Percentiles rank a stretch among this genome's conserved stretches.
These are phyloP conservation scores for Eretmocerus hayati DNA, from an alignment of 2,888 invertebrate genomes.

Conservation along the genomic window DNA sequence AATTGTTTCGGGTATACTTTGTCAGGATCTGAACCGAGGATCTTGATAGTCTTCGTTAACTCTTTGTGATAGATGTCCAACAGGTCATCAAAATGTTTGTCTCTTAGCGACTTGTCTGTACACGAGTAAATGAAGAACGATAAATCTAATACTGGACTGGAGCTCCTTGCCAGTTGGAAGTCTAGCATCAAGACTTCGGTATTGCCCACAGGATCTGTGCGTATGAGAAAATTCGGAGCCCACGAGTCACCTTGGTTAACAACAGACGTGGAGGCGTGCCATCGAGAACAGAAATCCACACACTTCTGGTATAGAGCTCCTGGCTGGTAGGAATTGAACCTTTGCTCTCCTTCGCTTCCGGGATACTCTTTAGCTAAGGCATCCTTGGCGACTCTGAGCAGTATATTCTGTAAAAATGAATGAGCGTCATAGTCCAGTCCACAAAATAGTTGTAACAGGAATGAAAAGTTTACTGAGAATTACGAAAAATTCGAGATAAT, in stretches of 20 bases:
- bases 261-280: conserved; percentile 47
- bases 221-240: conserved; percentile 65
- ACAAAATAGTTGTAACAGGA: no score
- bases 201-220: conserved; percentile 34
- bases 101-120: conserved; percentile 54
- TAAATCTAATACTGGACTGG: conserved; percentile 55
- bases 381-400: conserved; percentile 50
- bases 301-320: conserved; percentile 51
- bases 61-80: conserved; percentile 56
- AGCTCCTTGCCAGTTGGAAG: conserved; percentile 59
- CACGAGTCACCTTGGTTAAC: conserved; percentile 68
- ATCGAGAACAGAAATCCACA: conserved; percentile 43
- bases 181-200: conserved; percentile 57
- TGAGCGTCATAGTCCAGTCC: no score
- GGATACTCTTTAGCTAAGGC: conserved; percentile 61
- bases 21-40: conserved; percentile 56
- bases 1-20: conserved; percentile 50
- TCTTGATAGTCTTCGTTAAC: conserved; percentile 51
- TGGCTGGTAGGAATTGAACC: conserved; percentile 51
- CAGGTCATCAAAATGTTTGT: conserved; percentile 54
- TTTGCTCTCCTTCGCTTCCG: conserved; percentile 52
- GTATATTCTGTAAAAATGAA: neutral
- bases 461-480: no score
- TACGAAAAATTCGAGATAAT: neutral
- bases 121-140: conserved; percentile 59